Base-by-base conservation (phyloP, 2,113 vertebrate genomes). In the Phyllopteryx taeniolatus region DNA sequence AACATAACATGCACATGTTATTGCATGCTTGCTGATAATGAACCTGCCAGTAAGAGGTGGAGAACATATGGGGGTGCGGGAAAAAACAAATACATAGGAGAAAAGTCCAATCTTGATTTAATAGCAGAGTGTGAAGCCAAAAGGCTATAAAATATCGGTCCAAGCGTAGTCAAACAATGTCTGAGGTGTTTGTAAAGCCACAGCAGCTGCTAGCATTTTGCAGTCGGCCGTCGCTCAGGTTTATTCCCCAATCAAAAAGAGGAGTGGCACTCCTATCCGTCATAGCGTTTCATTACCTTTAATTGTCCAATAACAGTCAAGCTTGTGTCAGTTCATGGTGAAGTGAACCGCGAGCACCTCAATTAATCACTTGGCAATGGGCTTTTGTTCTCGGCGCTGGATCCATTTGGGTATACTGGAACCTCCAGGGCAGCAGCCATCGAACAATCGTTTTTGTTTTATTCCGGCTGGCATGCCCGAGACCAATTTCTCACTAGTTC, bases 231-330 rank as follows among this genome's bases (percentile, higher is more conserved):
- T 10, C 71, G 73, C 81, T 76, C 75, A 85, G 76, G 81, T 80
- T 76, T 79, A 80, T 78, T 85, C 79, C 67, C 75, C 67, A 76
- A 80, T 84, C 54, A 69, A 61, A 87, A 74, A 60, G 44, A 61
- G 76, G 68, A 83, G 71, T 42, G 74, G 79, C 71, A 53, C 82
- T 20, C 67, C 46, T 72, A 85, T 54, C 73, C 84, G 78, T 60
- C 13, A 65, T 47, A 76, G 79, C 81, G 72, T 85, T 85, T 86
- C 78, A 86, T 88, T 83, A 83, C 72, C 77, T 84, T 82, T 89
- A 90, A 90, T 85, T 89, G 77, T 68, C 83, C 79, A 85, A 86
- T 86, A 89, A 86, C 86, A 79, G 76, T 85, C 78, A 85, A 78
- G 82, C 80, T 84, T 82, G 87, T 85, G 83, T 90, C 82, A 86